Base-by-base conservation (phyloP, 2,888 invertebrate species). In the Actias luna region DNA sequence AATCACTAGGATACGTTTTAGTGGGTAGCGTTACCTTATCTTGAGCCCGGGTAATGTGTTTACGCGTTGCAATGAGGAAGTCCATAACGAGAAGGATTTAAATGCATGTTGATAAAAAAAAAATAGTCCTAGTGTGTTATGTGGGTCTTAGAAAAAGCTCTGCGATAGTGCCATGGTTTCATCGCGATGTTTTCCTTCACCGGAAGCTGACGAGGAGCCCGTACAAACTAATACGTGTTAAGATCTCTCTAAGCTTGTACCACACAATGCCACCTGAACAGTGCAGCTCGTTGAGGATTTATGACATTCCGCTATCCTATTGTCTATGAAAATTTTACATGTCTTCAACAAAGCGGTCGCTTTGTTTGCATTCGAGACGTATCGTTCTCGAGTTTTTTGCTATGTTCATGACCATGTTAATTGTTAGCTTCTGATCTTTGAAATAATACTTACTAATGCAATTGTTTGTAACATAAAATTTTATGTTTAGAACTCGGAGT, bases 251-350 rank as follows among this genome's bases (percentile, higher is more conserved):
- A 31, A 12, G 31, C 25, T 35, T 61, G 36, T 5, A 58, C 58
- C 58, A 33, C 18, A 57, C 10, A 4, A 25, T 52, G n/a, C 10
- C 27, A 14, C 5, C 31, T 31, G 33, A 33, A 42, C 39, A 62
- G 39, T 39, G 18, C 27, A 36, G 31, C 31, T 39, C 31, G 62
- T 62, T 57, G 10, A 31, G 63, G 42, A 63, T 63, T 67, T 57
- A 67, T 63, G 65, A 69, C 67, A 75, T 69, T 70, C 69, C 67
- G 67, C 60, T 39, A 59, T 59, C 60, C 68, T 69, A 74, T 75
- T 75, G 72, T 75, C 63, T 66, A 67, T 63, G 65, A 61, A 67
- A 66, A 69, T 58, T 62, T 61, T 61, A 27, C 58, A 58, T 42
- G 31, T 25, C 29, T 71, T 69, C 67, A n/a, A 57, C 58, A 74